These are phyloP conservation scores for Sebastes paucispinis DNA, from an alignment of 2,797 vertebrate species.

Conservation along the genomic window DNA sequence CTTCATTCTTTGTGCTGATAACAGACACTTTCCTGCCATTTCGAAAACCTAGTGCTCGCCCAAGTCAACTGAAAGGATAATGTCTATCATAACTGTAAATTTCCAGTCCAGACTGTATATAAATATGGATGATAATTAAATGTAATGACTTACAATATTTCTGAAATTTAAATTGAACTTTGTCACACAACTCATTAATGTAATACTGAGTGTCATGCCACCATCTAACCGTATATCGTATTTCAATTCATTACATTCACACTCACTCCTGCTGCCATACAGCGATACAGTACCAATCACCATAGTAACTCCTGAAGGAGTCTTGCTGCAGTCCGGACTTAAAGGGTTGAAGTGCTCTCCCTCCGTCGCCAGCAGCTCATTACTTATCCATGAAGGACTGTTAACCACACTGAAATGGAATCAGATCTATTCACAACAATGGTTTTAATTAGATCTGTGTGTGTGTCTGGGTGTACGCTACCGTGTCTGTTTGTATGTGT, in stretches of 20 bases:
- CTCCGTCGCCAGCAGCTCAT: slow-evolving; percentile 68
- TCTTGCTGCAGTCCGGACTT: slow-evolving; percentile 55
- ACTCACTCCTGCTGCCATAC: slow-evolving; percentile 29
- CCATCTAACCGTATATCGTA: background rate
- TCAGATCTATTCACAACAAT: slow-evolving; percentile 77
- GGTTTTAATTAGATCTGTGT: slow-evolving; percentile 76
- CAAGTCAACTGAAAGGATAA: background rate
- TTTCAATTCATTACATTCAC: slow-evolving; percentile 42
- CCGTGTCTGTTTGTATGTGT: slow-evolving; percentile 24
- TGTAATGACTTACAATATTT: background rate
- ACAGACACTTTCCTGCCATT: background rate
- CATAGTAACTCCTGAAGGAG: slow-evolving; percentile 58
- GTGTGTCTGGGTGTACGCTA: background rate
- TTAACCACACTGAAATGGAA: slow-evolving; percentile 79
- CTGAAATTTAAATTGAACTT: background rate
- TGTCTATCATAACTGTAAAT: background rate
- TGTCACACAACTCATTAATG: background rate
- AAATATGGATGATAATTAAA: background rate
- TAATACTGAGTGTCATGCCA: background rate
- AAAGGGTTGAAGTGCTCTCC: slow-evolving; percentile 62
- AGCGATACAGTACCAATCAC: slow-evolving; percentile 50
- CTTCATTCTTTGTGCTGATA: background rate
- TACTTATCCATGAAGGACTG: slow-evolving; percentile 81
- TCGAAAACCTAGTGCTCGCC: background rate
- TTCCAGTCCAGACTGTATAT: background rate